Conservation (phyloP, 2,797 vertebrate species). For the Leptoclinus maculatus region DNA sequence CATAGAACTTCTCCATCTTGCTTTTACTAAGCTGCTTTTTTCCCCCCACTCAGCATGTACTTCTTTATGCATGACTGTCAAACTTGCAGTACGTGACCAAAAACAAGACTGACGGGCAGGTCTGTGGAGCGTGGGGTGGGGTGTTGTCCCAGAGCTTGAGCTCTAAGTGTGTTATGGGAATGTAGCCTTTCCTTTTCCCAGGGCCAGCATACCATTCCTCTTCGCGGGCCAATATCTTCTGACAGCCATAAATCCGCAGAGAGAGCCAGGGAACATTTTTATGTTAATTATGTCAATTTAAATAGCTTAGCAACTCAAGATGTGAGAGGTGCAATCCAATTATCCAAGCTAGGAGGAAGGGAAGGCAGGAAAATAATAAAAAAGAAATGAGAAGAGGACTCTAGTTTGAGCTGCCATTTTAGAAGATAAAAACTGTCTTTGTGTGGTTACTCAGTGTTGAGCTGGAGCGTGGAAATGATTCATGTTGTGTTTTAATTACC, state of each 20-base stretch:
- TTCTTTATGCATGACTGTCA: conserved; percentile 24
- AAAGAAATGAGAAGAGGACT: conserved; percentile 28
- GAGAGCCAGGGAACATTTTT: conserved; percentile 69
- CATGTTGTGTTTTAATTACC: not conserved
- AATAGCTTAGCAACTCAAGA: conserved; percentile 80
- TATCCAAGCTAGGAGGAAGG: conserved; percentile 64
- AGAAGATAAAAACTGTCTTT: conserved; percentile 21
- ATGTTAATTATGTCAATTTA: conserved; percentile 84
- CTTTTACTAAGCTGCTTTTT: conserved; percentile 24
- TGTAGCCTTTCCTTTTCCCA: conserved; percentile 32
- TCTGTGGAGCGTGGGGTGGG: not conserved
- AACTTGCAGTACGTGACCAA: conserved; percentile 8
- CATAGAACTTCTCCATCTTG: conserved; percentile 27
- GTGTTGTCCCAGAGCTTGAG: not conserved
- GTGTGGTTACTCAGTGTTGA: conserved; percentile 12
- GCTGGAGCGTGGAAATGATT: not conserved
- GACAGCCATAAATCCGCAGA: conserved; percentile 70
- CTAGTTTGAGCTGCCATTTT: conserved; percentile 54
- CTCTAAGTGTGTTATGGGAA: conserved; percentile 37
- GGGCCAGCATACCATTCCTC: conserved; percentile 43
- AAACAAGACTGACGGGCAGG: conserved; percentile 20
- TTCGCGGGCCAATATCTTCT: conserved; percentile 57
- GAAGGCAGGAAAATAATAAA: conserved; percentile 45
- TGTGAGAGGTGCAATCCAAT: conserved; percentile 81
- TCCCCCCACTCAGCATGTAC: not conserved